A percentile compares a stretch with the other conserved stretches of the same genome.
Conservation (phyloP, 2,888 invertebrate genomes). For the Agriopis marginaria region DNA sequence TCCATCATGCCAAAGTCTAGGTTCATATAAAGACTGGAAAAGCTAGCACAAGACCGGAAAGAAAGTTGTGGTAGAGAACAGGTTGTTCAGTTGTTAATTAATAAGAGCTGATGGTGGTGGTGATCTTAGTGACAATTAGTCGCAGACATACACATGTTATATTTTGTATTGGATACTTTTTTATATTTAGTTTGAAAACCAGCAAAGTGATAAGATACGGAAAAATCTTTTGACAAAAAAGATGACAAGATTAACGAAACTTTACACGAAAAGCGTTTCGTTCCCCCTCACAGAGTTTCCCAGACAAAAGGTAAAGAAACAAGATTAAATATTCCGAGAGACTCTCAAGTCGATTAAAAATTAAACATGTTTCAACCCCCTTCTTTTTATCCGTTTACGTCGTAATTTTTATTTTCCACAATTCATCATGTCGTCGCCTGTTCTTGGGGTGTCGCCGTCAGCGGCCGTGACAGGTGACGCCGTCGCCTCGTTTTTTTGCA, state of each 20-base stretch:
- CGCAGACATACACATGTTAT: too few species aligned
- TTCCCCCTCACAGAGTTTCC: constrained; percentile 15
- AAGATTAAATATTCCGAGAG: constrained; percentile 50
- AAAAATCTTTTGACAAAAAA: not conserved
- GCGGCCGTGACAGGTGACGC: constrained; percentile 70
- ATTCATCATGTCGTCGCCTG: constrained; percentile 69
- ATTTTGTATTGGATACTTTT: too few species aligned
- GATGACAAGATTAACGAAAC: constrained; percentile 4
- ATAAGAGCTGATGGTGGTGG: too few species aligned
- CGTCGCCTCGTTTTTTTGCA: constrained; percentile 57
- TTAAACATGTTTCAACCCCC: constrained; percentile 62
- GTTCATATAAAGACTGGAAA: too few species aligned
- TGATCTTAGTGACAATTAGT: too few species aligned
- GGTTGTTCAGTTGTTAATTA: too few species aligned
- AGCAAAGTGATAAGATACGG: too few species aligned
- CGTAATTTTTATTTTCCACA: constrained; percentile 78
- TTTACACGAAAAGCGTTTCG: constrained; percentile 2
- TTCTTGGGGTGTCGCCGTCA: constrained; percentile 59
- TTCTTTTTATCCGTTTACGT: constrained; percentile 63
- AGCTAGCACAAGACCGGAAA: too few species aligned
- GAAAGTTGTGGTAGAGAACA: too few species aligned
- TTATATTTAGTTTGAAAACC: too few species aligned
- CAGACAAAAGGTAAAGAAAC: constrained; percentile 46
- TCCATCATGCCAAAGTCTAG: too few species aligned
- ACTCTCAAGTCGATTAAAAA: constrained; percentile 69